Conservation (phyloP, 1,140 invertebrate genomes). For the Teleopsis dalmanni region DNA sequence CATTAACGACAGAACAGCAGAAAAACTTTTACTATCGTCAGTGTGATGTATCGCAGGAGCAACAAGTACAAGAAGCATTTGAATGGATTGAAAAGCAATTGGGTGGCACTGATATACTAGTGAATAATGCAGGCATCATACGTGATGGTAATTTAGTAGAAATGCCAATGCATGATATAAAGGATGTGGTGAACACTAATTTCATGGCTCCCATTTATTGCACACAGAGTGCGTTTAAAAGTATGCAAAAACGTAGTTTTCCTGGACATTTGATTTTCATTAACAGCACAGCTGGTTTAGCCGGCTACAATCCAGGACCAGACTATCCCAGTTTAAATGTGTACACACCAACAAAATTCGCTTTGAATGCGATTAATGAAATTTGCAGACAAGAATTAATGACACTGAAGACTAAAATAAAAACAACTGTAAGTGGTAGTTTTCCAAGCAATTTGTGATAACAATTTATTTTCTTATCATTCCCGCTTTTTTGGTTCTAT, state of each 20-base stretch:
- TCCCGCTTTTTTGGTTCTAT: neutral
- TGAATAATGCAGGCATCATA: conserved; percentile 59
- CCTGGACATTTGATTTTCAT: conserved; percentile 51
- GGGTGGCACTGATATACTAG: conserved; percentile 56
- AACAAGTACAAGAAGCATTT: conserved; percentile 56
- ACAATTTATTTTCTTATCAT: neutral
- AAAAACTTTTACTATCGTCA: conserved; percentile 35
- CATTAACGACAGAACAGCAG: conserved; percentile 18
- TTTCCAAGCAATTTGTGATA: too few relatives aligned
- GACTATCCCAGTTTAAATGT: conserved; percentile 32
- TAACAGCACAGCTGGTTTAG: conserved; percentile 45
- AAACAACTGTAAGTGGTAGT: conserved; percentile 26
- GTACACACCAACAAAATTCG: conserved; percentile 54
- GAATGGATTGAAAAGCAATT: conserved; percentile 50
- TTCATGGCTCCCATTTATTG: conserved; percentile 52
- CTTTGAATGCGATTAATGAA: conserved; percentile 52
- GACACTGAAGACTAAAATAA: conserved; percentile 25
- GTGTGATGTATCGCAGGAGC: conserved; percentile 57
- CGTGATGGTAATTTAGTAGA: conserved; percentile 17
- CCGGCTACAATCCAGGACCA: conserved; percentile 7
- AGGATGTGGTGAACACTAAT: conserved; percentile 45
- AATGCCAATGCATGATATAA: conserved; percentile 22
- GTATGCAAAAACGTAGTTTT: conserved; percentile 52
- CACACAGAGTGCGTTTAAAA: conserved; percentile 49
- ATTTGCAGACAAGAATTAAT: conserved; percentile 56